phyloP scores from a whole-genome alignment of 2,113 vertebrate genomes.

The Mellivora capensis region DNA sequence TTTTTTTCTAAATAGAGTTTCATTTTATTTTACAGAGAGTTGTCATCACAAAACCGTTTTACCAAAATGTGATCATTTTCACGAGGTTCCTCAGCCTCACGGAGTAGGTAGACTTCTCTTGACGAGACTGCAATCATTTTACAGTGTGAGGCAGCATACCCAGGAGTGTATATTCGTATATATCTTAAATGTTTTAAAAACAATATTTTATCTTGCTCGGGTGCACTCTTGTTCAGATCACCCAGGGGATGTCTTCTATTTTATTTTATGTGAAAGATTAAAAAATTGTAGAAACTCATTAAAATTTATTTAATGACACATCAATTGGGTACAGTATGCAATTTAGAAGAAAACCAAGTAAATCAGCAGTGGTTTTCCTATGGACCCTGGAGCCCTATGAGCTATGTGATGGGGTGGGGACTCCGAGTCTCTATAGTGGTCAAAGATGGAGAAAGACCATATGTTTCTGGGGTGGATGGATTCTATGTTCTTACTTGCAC shows the following conservation, averaged over 20 bases:
- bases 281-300: not conserved
- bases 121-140: not conserved
- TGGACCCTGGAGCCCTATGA: not conserved
- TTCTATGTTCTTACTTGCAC: not conserved
- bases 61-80: not conserved
- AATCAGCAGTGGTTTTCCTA: not conserved
- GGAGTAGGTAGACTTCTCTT: not conserved
- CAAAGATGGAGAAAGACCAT: not conserved
- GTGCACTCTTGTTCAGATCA: not conserved
- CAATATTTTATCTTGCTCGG: not conserved
- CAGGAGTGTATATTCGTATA: not conserved
- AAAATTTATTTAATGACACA: not conserved
- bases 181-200: not conserved
- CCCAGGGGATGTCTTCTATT: not conserved
- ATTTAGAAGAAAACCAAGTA: not conserved
- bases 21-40: not conserved
- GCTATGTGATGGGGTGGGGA: accelerated
- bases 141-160: not conserved
- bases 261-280: not conserved
- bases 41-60: not conserved
- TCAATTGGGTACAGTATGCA: not conserved
- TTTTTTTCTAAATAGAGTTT: not conserved
- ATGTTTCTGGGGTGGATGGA: not conserved
- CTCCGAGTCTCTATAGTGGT: not conserved
- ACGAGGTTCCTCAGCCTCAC: not conserved